Base-by-base conservation (phyloP, 1,140 invertebrate genomes). In the Adoxophyes honmai region DNA sequence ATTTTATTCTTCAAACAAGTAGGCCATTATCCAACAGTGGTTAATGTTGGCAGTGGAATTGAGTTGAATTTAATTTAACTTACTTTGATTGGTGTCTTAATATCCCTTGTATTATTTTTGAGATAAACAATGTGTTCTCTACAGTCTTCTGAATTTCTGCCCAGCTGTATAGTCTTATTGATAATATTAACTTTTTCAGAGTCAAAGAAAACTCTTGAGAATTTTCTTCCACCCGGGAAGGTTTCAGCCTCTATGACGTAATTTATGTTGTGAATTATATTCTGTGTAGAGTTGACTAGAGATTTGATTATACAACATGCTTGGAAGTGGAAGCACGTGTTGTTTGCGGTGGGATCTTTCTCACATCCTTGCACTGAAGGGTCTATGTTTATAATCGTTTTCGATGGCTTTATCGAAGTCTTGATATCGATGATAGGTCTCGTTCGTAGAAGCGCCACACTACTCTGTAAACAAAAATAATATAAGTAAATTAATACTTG, bases 321-420 rank as follows among this genome's bases (percentile, higher is more conserved):
- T 86, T 95, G 90, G 68, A 98, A 96, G n/a, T 94, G 91, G 73
- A 98, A 97, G 81, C 96, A 98, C 1, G 96, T 96, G 55, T 94
- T 90, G 70, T 94, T 93, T 1, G 93, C 91, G 13, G 77, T 73
- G 0, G 84, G 89, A 80, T 96, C 93, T 14, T 86, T 91, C 4
- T 66, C 38, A 72, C 96, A 98, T 3, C 95, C 95, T 10, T 89
- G 80, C 63, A 90, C 91, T 33, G 93, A 94, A 0, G 96, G 95
- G 88, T 98, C 96, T 61, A 98, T 96, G 60, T 96, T 94, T 28
- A 90, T 89, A 33, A 94, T 87, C 60, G 93, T 91, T 34, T 87
- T 81, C 52, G 84, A 78, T 34, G 72, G 78, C 68, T 66, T 66
- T 9, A 92, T 89, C 18, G 92, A 91, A 6, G 94, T 95, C 66